phyloP scores from a whole-genome alignment of 92 coral and sea anemone genomes.

The Scolanthus callimorphus region DNA sequence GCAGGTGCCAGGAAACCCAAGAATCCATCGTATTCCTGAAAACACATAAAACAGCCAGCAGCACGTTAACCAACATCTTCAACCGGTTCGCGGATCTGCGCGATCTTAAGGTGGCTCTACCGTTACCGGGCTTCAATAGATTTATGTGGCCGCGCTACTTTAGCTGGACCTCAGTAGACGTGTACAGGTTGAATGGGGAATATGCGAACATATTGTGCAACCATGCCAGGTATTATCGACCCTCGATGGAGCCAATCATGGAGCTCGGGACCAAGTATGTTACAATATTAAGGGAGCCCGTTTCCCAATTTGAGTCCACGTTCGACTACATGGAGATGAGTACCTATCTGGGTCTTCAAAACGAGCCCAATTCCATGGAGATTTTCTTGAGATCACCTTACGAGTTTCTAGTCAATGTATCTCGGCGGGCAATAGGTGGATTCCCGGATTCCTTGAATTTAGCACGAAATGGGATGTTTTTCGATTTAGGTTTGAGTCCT shows the following conservation, averaged over 20 bases:
- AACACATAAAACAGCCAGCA: constrained; percentile 97
- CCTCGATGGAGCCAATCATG: constrained; percentile 78
- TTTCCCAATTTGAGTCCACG: constrained; percentile 86
- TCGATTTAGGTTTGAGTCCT: constrained; percentile 80
- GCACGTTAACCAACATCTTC: constrained; percentile 88
- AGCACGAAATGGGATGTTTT: constrained; percentile 88
- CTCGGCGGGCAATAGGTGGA: constrained; percentile 2
- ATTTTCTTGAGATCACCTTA: constrained; percentile 64
- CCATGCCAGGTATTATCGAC: constrained; percentile 86
- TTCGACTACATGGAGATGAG: constrained; percentile 89
- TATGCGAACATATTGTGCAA: constrained; percentile 85
- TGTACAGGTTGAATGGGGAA: constrained; percentile 73
- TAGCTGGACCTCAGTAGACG: constrained; percentile 83
- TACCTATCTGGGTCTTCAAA: constrained; percentile 33
- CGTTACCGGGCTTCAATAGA: constrained; percentile 51
- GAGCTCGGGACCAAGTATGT: constrained; percentile 70
- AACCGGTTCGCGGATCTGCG: constrained; percentile 93
- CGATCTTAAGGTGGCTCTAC: constrained; percentile 80
- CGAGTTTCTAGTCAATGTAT: constrained; percentile 43
- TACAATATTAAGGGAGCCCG: constrained; percentile 87
- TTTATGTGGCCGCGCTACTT: constrained; percentile 92
- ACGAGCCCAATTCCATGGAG: constrained; percentile 61
- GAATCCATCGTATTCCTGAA: constrained; percentile 77
- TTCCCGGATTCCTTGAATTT: constrained; percentile 79
- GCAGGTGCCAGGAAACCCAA: constrained; percentile 82